phyloP scores from a whole-genome alignment of 2,113 vertebrate species.

The Nothobranchius kuhntae region DNA sequence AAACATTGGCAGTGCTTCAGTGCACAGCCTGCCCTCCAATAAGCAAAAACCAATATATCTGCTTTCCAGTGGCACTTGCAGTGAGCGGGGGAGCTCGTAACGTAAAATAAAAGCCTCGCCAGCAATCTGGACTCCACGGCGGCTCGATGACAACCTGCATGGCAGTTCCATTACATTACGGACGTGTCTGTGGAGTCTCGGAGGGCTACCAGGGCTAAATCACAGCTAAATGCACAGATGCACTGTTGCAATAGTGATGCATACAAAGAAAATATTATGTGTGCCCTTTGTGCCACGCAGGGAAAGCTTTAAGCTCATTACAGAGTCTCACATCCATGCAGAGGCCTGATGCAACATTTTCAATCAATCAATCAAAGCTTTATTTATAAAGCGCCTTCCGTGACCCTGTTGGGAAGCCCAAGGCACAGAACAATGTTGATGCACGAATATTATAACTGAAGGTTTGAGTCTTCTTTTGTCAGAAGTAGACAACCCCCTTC shows the following conservation, averaged over 20 bases:
- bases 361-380: not conserved
- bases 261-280: conserved; percentile 6
- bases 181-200: conserved; percentile 4
- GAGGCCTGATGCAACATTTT: not conserved
- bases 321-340: not conserved
- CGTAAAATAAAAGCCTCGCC: conserved; percentile 38
- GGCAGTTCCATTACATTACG: conserved; percentile 36
- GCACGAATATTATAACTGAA: no score
- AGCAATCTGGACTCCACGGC: conserved; percentile 20
- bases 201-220: conserved; percentile 3
- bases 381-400: not conserved
- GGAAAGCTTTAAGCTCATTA: conserved; percentile 12
- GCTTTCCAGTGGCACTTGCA: conserved; percentile 28
- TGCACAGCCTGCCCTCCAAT: conserved; percentile 2
- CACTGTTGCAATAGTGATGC: conserved; percentile 19
- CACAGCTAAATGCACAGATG: conserved; percentile 6
- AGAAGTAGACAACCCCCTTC: no score
- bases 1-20: conserved; percentile 14
- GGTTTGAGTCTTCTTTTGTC: no score
- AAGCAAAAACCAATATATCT: conserved; percentile 39
- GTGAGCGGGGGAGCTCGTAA: conserved; percentile 24
- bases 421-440: not conserved
- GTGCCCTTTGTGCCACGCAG: not conserved
- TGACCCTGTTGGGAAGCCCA: no score
- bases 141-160: not conserved